Evolutionary conservation across 1,140 invertebrate species (phyloP).

Genomic region (Danaus plexippus): DNA sequence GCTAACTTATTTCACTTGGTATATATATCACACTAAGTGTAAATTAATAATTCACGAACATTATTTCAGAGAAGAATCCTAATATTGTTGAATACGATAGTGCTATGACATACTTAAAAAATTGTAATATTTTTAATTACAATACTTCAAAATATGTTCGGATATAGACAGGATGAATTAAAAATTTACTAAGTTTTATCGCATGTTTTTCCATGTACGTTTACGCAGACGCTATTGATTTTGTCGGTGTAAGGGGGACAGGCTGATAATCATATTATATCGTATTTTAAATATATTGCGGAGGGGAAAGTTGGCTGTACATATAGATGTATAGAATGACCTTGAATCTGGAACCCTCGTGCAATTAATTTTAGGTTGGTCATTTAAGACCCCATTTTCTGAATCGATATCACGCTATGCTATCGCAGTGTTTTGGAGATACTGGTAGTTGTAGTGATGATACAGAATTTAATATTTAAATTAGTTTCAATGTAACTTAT

Average conservation of each 20-base stretch:
- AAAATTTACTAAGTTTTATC: constrained; percentile 18
- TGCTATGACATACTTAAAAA: neutral
- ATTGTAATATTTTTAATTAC: no score
- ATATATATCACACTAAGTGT: no score
- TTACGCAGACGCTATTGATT: constrained; percentile 64
- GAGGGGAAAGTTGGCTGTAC: constrained; percentile 36
- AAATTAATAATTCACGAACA: no score
- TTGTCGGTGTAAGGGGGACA: constrained; percentile 70
- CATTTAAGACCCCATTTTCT: neutral
- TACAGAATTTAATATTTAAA: no score
- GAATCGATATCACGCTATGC: no score
- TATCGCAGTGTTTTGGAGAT: no score
- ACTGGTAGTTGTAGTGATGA: no score
- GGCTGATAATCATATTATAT: constrained; percentile 67
- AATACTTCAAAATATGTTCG: constrained; percentile 14
- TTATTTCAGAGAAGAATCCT: no score
- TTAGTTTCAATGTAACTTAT: no score
- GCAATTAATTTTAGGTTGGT: constrained; percentile 23
- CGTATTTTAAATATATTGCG: constrained; percentile 63
- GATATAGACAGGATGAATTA: neutral
- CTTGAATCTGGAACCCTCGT: constrained; percentile 43
- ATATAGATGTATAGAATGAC: constrained; percentile 39
- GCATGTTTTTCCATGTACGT: constrained; percentile 43
- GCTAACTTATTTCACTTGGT: neutral
- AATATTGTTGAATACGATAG: no score